These are phyloP conservation scores for Acanthurus lineatus DNA, from an alignment of 2,797 vertebrate genomes.

Conservation along the genomic window DNA sequence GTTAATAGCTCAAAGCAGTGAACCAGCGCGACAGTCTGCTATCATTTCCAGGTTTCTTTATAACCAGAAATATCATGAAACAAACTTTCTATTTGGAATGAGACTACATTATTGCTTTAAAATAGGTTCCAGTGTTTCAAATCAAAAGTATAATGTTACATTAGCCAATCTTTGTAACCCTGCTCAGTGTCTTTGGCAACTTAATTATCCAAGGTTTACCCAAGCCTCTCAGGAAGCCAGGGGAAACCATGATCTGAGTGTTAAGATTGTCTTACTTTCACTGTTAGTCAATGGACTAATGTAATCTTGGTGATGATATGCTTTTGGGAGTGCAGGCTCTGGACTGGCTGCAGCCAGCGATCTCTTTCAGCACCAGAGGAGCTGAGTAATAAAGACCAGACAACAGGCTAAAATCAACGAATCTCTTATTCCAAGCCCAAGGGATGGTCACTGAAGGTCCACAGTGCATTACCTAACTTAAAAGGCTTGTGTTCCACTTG, in stretches of 20 bases:
- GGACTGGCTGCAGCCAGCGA: constrained; percentile 61
- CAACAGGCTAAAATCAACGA: constrained; percentile 64
- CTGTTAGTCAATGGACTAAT: constrained; percentile 58
- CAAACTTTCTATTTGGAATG: constrained; percentile 12
- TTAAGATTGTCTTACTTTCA: constrained; percentile 55
- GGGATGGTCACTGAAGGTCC: constrained; percentile 73
- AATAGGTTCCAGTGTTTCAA: constrained; percentile 20
- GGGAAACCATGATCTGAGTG: constrained; percentile 54
- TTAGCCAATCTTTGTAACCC: constrained; percentile 28
- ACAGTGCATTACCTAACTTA: constrained; percentile 72
- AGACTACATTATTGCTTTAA: constrained; percentile 2
- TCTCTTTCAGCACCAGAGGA: constrained; percentile 64
- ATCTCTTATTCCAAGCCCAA: constrained; percentile 66
- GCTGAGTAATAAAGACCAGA: constrained; percentile 77
- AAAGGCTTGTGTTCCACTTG: constrained; percentile 62
- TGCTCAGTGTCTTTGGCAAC: constrained; percentile 30
- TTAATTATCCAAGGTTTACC: constrained; percentile 29
- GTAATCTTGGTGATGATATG: constrained; percentile 58
- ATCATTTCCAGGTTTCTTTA: constrained; percentile 14
- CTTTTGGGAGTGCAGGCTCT: constrained; percentile 50
- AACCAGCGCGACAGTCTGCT: neutral
- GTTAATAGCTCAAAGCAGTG: constrained; percentile 23
- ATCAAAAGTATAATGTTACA: constrained; percentile 41
- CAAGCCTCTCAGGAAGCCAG: constrained; percentile 47
- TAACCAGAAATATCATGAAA: neutral